These are phyloP conservation scores for Spheniscus humboldti DNA, from an alignment of 2,797 vertebrate genomes.

Conservation along the genomic window DNA sequence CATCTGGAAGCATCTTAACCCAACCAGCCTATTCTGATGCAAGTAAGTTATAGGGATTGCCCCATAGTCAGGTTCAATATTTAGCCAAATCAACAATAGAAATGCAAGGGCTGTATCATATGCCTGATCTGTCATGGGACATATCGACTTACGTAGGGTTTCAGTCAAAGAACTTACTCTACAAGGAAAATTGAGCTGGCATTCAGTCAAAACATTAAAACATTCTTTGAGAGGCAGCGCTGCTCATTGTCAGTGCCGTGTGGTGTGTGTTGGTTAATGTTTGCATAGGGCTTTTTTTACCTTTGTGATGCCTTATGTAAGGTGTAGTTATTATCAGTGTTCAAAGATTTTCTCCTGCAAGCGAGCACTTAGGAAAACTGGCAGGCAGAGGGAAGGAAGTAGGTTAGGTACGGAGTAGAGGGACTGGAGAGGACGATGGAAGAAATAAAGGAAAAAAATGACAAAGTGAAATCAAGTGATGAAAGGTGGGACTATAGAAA, in stretches of 20 bases:
- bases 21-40: background rate
- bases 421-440: background rate
- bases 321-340: background rate
- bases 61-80: background rate
- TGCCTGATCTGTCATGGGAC: background rate
- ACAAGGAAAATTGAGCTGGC: background rate
- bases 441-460: background rate
- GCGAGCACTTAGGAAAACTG: background rate
- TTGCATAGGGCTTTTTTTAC: fast-evolving
- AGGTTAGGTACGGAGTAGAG: background rate
- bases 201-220: background rate
- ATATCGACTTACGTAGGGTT: background rate
- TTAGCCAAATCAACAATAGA: background rate
- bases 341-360: background rate
- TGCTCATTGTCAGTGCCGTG: background rate
- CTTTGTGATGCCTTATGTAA: background rate
- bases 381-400: background rate
- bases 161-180: background rate
- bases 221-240: background rate
- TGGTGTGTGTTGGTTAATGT: background rate
- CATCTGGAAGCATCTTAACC: background rate
- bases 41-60: background rate
- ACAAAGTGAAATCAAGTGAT: background rate
- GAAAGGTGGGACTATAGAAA: background rate
- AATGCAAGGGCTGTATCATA: background rate